Percentiles rank a stretch among this genome's conserved stretches.
These are phyloP conservation scores for Planococcus citri DNA, from an alignment of 1,140 invertebrate genomes.

Conservation along the genomic window DNA sequence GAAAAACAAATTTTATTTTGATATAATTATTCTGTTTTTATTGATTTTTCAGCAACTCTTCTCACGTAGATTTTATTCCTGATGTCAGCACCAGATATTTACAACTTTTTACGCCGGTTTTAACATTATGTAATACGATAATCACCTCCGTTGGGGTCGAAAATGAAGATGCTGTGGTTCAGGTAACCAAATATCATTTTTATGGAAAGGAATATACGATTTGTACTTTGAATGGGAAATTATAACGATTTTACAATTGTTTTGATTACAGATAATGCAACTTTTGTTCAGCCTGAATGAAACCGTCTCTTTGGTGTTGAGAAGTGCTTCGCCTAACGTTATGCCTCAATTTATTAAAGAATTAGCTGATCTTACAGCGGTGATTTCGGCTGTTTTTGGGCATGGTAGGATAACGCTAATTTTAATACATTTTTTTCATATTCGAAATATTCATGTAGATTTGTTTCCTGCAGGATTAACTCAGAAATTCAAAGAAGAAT, in stretches of 20 bases:
- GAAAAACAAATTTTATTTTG: constrained; percentile 10
- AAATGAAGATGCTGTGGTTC: constrained; percentile 63
- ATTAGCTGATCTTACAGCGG: constrained; percentile 56
- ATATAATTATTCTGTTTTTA: not conserved
- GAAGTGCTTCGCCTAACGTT: constrained; percentile 50
- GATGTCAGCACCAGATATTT: constrained; percentile 53
- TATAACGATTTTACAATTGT: constrained; percentile 17
- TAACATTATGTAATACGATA: constrained; percentile 65
- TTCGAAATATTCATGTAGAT: not conserved
- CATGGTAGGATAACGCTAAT: constrained; percentile 28
- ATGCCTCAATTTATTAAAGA: constrained; percentile 49
- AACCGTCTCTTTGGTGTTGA: constrained; percentile 59
- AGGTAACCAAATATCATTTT: constrained; percentile 39
- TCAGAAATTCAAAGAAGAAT: constrained; percentile 23
- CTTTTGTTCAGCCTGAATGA: constrained; percentile 69
- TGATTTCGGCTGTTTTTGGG: constrained; percentile 62
- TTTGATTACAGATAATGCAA: constrained; percentile 52
- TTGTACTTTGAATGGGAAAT: too few relatives aligned
- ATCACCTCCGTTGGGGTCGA: constrained; percentile 66
- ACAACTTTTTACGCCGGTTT: constrained; percentile 65
- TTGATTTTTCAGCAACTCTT: not conserved
- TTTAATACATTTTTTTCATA: not conserved
- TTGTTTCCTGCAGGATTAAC: not conserved
- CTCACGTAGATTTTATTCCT: constrained; percentile 40
- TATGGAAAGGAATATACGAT: not conserved